Evolutionary conservation across 1,140 invertebrate genomes (phyloP).

Genomic region (Patella vulgata): DNA sequence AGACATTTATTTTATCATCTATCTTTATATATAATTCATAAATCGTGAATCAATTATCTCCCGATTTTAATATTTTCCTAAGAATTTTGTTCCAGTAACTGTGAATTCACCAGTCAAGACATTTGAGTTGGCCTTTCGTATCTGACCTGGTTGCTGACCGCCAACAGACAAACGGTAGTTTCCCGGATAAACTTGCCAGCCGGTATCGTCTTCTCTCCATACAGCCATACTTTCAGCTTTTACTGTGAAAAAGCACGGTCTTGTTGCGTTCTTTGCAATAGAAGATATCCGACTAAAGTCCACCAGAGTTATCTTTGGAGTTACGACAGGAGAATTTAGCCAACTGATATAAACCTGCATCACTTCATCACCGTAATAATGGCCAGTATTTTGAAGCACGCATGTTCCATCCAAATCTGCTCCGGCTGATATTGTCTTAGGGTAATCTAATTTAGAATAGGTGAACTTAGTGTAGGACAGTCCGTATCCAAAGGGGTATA

Average conservation of each 20-base stretch:
- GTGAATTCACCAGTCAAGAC: background rate
- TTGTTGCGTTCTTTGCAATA: background rate
- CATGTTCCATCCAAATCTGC: slow-evolving; percentile 18
- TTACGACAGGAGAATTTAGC: slow-evolving; percentile 28
- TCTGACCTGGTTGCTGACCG: background rate
- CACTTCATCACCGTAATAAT: slow-evolving; percentile 43
- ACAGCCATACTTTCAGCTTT: slow-evolving; percentile 27
- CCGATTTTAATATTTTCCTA: background rate
- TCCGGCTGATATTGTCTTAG: slow-evolving; percentile 11
- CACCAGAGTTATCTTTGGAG: slow-evolving; percentile 39
- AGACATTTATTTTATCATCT: no score
- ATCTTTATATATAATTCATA: no score
- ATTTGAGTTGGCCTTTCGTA: background rate
- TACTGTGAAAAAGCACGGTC: slow-evolving; percentile 10
- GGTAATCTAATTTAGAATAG: slow-evolving; percentile 32
- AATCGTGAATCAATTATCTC: no score
- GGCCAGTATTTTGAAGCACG: slow-evolving; percentile 31
- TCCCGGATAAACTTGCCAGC: slow-evolving; percentile 31
- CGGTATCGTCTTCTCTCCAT: slow-evolving; percentile 31
- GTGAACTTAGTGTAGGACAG: slow-evolving; percentile 51
- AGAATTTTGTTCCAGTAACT: background rate
- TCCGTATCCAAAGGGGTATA: slow-evolving; percentile 58
- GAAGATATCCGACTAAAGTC: slow-evolving; percentile 20
- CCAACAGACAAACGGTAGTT: slow-evolving; percentile 4
- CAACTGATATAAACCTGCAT: slow-evolving; percentile 55